Evolutionary conservation across 2,113 vertebrate genomes (phyloP).

Genomic region (Pseudolaguvia tuberculata): DNA sequence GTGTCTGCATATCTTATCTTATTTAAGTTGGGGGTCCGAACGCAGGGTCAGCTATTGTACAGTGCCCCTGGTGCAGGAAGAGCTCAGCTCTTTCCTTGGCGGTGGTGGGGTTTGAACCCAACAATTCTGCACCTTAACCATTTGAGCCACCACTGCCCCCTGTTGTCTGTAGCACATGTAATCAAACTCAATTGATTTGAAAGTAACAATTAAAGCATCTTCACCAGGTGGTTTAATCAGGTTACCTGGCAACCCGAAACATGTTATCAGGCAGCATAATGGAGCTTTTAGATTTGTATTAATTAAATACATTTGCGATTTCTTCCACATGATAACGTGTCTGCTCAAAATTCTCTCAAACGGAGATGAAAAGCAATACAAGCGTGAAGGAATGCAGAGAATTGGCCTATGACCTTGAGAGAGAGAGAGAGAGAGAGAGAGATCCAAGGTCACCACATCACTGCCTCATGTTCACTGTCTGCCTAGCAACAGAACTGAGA

Average conservation of each 20-base stretch:
- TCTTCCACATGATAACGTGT: not conserved
- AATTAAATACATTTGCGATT: not conserved
- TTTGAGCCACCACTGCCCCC: no score
- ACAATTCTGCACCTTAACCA: no score
- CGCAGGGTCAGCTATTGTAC: no score
- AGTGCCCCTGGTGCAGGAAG: no score
- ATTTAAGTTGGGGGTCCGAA: no score
- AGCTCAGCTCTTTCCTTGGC: no score
- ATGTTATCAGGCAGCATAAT: not conserved
- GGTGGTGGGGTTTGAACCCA: no score
- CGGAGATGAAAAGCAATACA: not conserved
- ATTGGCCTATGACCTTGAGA: constrained; percentile 29
- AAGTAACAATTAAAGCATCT: not conserved
- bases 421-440: no score
- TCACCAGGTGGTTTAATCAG: not conserved
- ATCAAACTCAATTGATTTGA: not conserved
- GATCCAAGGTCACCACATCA: constrained; percentile 28
- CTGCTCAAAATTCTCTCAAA: not conserved
- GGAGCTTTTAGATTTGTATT: not conserved
- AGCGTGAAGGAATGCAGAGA: not conserved
- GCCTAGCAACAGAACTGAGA: constrained; percentile 42
- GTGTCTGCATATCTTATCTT: no score
- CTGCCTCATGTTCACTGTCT: constrained; percentile 27
- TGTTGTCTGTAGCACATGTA: not conserved
- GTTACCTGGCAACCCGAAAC: constrained; percentile 10